Percentiles rank a stretch among this genome's conserved stretches.
Conservation (phyloP, 2,797 vertebrate genomes). For the Gastrophryne carolinensis region DNA sequence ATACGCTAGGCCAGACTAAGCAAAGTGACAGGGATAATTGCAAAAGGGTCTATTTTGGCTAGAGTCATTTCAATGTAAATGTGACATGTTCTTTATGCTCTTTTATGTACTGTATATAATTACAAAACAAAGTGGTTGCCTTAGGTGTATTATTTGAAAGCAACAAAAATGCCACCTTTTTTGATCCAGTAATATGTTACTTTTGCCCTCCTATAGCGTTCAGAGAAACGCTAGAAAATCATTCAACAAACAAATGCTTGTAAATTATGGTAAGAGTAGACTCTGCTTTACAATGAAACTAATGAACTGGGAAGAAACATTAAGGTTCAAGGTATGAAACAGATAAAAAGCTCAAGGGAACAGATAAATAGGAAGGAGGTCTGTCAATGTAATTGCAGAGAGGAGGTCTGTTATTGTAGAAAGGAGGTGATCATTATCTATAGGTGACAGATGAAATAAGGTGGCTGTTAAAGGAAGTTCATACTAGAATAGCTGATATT, state of each 20-base stretch:
- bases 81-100: not conserved
- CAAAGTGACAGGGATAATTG: conserved; percentile 21
- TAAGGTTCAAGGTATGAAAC: not conserved
- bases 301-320: conserved; percentile 1
- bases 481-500: too few species aligned
- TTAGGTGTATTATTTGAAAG: not conserved
- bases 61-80: conserved; percentile 16
- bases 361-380: not conserved
- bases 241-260: not conserved
- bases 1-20: conserved; percentile 9
- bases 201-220: not conserved
- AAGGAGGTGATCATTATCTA: not conserved
- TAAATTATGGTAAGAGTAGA: not conserved
- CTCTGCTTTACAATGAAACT: not conserved
- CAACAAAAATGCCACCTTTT: not conserved
- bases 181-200: not conserved
- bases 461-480: too few species aligned
- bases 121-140: conserved; percentile 1
- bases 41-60: conserved; percentile 12
- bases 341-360: not conserved
- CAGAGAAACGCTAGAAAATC: not conserved
- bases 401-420: not conserved
- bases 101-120: conserved; percentile 3
- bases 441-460: not conserved
- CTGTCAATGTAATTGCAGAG: conserved; percentile 9